Evolutionary conservation across 2,797 vertebrate genomes (phyloP).

Genomic region (Hozukius guyotensis): DNA sequence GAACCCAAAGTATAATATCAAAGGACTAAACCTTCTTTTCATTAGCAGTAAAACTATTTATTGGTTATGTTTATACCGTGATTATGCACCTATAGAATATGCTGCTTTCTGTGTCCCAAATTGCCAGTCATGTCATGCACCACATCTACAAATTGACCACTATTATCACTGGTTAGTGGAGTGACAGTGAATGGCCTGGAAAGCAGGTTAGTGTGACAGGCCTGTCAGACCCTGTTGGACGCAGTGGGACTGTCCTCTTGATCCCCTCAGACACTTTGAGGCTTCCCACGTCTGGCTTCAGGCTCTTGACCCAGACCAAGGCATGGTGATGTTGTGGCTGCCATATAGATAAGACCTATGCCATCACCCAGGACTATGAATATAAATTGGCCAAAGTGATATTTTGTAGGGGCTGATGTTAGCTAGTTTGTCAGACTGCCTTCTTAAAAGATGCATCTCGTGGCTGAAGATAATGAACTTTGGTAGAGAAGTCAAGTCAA

Average conservation of each 20-base stretch:
- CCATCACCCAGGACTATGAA: neutral
- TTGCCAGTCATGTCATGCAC: neutral
- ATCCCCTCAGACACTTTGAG: constrained; percentile 49
- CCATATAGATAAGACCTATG: constrained; percentile 20
- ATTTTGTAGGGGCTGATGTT: neutral
- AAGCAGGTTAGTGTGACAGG: constrained; percentile 66
- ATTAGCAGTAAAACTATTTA: neutral
- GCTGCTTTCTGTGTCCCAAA: neutral
- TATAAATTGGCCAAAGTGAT: neutral
- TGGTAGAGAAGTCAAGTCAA: neutral
- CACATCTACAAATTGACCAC: neutral
- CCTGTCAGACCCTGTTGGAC: constrained; percentile 40
- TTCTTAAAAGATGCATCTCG: neutral
- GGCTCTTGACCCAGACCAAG: constrained; percentile 6
- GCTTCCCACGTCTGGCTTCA: neutral
- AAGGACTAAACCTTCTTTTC: neutral
- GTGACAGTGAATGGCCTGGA: constrained; percentile 29
- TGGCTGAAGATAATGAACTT: neutral
- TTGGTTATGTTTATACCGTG: neutral
- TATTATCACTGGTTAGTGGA: constrained; percentile 1
- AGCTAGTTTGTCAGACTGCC: neutral
- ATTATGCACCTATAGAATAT: neutral
- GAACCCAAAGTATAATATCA: neutral
- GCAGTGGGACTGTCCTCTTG: constrained; percentile 15
- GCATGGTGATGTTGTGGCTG: constrained; percentile 4